A percentile compares a stretch with the other conserved stretches of the same genome.
Conservation (phyloP, 64 coral and sea anemone species). For the Montipora sp. region DNA sequence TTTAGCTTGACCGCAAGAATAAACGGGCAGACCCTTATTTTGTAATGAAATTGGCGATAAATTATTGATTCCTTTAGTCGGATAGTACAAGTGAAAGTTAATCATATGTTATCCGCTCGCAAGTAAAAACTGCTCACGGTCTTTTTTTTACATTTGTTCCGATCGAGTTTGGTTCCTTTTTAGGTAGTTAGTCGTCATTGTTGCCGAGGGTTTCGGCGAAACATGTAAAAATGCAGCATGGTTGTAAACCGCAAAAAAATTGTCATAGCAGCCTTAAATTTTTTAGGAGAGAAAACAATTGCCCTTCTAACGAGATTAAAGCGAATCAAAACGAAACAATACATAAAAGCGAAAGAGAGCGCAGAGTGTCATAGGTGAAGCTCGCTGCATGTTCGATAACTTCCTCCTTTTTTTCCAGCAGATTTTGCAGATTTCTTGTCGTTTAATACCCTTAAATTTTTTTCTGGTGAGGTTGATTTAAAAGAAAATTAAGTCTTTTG, state of each 20-base stretch:
- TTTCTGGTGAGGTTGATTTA: constrained; percentile 11
- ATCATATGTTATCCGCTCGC: not conserved
- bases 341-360: not conserved
- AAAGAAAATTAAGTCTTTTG: constrained; percentile 34
- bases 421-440: not conserved
- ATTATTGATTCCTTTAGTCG: constrained; percentile 43
- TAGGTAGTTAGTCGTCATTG: not conserved
- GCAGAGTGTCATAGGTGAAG: no score
- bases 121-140: no score
- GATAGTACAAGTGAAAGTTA: not conserved
- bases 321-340: not conserved
- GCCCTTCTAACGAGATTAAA: not conserved
- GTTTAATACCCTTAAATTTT: not conserved
- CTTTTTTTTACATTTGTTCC: not conserved
- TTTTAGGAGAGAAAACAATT: constrained; percentile 2
- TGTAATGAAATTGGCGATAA: constrained; percentile 31
- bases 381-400: not conserved
- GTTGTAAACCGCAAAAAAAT: constrained; percentile 6
- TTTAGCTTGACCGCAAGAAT: constrained; percentile 1
- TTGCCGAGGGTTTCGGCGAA: not conserved
- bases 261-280: not conserved
- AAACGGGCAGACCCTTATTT: constrained; percentile 31
- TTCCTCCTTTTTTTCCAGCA: not conserved
- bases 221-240: not conserved
- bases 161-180: not conserved